phyloP scores from a whole-genome alignment of 2,888 invertebrate genomes.

The Hirtodrosophila histrioides region DNA sequence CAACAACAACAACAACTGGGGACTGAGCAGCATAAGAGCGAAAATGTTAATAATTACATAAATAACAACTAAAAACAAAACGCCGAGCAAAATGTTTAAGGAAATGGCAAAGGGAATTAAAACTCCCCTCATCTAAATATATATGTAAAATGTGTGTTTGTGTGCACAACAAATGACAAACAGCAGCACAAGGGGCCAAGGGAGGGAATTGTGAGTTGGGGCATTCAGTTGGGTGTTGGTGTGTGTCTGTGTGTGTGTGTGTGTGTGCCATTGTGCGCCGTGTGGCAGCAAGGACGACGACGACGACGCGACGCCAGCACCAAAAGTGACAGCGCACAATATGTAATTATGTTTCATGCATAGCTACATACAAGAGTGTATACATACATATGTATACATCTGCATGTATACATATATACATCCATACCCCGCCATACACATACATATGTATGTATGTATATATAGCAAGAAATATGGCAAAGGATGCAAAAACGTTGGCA shows the following conservation, averaged over 20 bases:
- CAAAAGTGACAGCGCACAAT: constrained; percentile 81
- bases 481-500: constrained; percentile 80
- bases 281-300: constrained; percentile 37
- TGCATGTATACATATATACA: constrained; percentile 5
- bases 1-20: constrained; percentile 27
- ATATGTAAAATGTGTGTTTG: constrained; percentile 10
- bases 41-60: constrained; percentile 78
- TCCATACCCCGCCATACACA: constrained; percentile 4
- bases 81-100: constrained; percentile 55
- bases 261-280: constrained; percentile 54
- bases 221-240: constrained; percentile 17
- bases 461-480: constrained; percentile 71
- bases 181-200: constrained; percentile 20
- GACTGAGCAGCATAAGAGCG: constrained; percentile 37
- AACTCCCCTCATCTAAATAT: constrained; percentile 26
- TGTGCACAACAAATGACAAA: constrained; percentile 63
- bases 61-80: constrained; percentile 75
- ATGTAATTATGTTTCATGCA: constrained; percentile 78
- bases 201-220: constrained; percentile 6
- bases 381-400: constrained; percentile 26
- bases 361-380: constrained; percentile 37
- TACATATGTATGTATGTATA: background rate
- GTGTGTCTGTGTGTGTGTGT: constrained; percentile 16
- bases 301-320: constrained; percentile 53
- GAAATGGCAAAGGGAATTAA: constrained; percentile 35